Evolutionary conservation across 37 sponge, comb jelly and placozoan genomes (phyloP).

Genomic region (Aphrocallistes beatrix): DNA sequence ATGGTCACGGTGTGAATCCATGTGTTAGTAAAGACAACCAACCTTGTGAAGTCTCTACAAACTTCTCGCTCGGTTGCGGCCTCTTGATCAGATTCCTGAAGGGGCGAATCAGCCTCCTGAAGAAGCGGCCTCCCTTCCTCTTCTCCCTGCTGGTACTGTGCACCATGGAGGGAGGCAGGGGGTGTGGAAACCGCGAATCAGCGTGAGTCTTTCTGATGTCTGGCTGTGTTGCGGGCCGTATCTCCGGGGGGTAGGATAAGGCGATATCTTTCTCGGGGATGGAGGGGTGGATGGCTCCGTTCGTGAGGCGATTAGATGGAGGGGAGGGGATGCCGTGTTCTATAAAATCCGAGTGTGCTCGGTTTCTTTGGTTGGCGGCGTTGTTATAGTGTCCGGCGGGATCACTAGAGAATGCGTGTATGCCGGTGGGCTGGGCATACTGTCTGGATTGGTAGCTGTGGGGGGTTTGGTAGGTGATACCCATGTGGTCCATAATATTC

Average conservation of each 20-base stretch:
- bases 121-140: background rate
- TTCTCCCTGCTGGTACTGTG: background rate
- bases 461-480: background rate
- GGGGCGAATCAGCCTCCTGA: background rate
- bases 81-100: slow-evolving; percentile 12
- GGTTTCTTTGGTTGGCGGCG: background rate
- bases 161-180: background rate
- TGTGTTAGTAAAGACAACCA: background rate
- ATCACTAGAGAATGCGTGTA: background rate
- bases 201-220: background rate
- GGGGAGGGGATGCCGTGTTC: background rate
- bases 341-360: background rate
- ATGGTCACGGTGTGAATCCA: too few species aligned
- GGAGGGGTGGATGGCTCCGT: background rate
- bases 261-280: background rate
- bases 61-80: background rate
- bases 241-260: background rate
- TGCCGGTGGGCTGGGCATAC: background rate
- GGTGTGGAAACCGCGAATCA: background rate
- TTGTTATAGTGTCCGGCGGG: background rate
- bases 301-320: background rate
- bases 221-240: background rate
- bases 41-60: slow-evolving; percentile 8
- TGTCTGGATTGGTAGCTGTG: background rate
- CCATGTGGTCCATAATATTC: background rate